phyloP scores from a whole-genome alignment of 2,113 vertebrate species.

The Sinocyclocheilus grahami region DNA sequence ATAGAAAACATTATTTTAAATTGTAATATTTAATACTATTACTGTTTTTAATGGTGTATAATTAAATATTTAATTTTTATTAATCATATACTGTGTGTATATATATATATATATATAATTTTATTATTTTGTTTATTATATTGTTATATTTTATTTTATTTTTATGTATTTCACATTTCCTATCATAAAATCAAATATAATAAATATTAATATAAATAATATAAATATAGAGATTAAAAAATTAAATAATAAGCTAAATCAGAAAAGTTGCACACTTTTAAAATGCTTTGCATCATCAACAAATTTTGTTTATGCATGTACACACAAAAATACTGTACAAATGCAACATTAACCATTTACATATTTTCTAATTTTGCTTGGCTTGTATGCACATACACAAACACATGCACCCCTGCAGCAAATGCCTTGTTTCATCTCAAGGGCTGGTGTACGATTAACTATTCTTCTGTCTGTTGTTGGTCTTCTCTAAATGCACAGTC shows the following conservation, averaged over 20 bases:
- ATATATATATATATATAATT: no score
- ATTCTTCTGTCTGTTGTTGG: conserved; percentile 19
- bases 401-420: not conserved
- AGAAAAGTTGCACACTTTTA: not conserved
- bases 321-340: not conserved
- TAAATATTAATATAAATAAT: not conserved
- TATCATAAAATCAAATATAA: not conserved
- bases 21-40: not conserved
- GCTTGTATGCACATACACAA: not conserved
- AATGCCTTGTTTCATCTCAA: conserved; percentile 33
- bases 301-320: not conserved
- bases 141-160: not conserved
- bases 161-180: not conserved
- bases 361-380: not conserved
- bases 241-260: not conserved
- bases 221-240: not conserved
- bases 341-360: not conserved
- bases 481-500: conserved; percentile 79
- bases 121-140: no score
- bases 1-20: not conserved
- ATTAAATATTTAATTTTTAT: not conserved
- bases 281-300: not conserved
- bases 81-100: not conserved
- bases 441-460: conserved; percentile 37
- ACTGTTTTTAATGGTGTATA: not conserved